Evolutionary conservation across 2,888 invertebrate genomes (phyloP).

Genomic region (Priocnemis perturbator): DNA sequence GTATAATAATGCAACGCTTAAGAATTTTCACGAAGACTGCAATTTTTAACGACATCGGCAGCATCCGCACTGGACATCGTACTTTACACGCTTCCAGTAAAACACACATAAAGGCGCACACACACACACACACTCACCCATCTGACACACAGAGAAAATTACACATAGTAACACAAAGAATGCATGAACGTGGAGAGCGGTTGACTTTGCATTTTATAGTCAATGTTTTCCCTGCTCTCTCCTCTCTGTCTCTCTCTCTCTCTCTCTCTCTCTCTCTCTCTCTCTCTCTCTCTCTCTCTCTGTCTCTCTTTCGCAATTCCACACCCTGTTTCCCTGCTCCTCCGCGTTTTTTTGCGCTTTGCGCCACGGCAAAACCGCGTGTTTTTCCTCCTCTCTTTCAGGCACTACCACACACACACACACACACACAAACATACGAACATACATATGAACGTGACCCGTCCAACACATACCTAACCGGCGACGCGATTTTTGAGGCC

Average conservation of each 20-base stretch:
- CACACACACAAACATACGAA: too few species aligned
- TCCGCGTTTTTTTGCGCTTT: conserved; percentile 29
- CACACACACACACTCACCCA: too few species aligned
- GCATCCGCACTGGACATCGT: too few species aligned
- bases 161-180: too few species aligned
- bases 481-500: conserved; percentile 37
- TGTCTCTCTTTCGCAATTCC: too few species aligned
- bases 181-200: conserved; percentile 2
- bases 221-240: conserved; percentile 43
- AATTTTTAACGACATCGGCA: too few species aligned
- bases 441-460: too few species aligned
- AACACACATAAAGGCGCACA: too few species aligned
- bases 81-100: too few species aligned
- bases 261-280: conserved; percentile 26
- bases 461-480: conserved; percentile 5
- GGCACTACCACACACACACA: not conserved
- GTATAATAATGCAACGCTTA: too few species aligned
- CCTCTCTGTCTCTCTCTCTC: conserved; percentile 13
- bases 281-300: conserved; percentile 16
- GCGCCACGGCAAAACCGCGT: conserved; percentile 34
- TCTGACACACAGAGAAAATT: too few species aligned
- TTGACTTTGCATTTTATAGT: conserved; percentile 54
- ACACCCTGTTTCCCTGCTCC: conserved; percentile 18
- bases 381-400: conserved; percentile 20
- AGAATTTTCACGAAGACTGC: too few species aligned